Evolutionary conservation across 2,113 vertebrate genomes (phyloP).

Genomic region (Recurvirostra avosetta): DNA sequence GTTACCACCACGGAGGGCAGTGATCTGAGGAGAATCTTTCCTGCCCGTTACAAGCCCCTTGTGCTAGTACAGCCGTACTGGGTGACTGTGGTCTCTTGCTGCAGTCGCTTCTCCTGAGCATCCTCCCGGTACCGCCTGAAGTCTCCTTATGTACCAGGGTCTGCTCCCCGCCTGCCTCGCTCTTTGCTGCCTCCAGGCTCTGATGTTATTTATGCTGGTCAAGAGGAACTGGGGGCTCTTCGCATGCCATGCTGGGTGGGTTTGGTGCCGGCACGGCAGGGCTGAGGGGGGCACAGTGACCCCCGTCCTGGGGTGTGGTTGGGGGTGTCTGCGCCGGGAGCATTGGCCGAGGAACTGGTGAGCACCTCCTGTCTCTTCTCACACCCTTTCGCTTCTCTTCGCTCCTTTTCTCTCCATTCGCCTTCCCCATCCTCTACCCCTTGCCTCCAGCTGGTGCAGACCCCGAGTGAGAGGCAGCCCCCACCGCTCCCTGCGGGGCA

Average conservation of each 20-base stretch:
- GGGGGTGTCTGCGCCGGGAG: background rate
- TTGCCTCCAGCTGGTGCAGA: background rate
- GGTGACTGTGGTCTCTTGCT: background rate
- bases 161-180: background rate
- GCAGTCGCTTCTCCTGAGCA: background rate
- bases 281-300: rapidly evolving
- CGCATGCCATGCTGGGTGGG: rapidly evolving
- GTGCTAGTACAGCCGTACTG: rapidly evolving
- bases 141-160: rapidly evolving
- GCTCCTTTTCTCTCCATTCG: background rate
- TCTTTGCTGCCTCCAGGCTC: too few species aligned
- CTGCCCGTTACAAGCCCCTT: rapidly evolving
- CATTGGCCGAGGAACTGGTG: rapidly evolving
- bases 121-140: rapidly evolving
- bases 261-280: background rate
- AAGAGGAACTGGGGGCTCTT: background rate
- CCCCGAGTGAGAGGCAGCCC: too few species aligned
- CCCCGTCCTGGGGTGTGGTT: background rate
- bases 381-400: background rate
- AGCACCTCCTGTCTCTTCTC: background rate
- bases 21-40: background rate
- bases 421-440: background rate
- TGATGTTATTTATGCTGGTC: rapidly evolving
- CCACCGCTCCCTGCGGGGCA: background rate
- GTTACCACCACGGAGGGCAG: rapidly evolving